A percentile compares a stretch with the other conserved stretches of the same genome.
phyloP scores from a whole-genome alignment of 2,888 invertebrate species.

The Listrodromus nycthemerus region DNA sequence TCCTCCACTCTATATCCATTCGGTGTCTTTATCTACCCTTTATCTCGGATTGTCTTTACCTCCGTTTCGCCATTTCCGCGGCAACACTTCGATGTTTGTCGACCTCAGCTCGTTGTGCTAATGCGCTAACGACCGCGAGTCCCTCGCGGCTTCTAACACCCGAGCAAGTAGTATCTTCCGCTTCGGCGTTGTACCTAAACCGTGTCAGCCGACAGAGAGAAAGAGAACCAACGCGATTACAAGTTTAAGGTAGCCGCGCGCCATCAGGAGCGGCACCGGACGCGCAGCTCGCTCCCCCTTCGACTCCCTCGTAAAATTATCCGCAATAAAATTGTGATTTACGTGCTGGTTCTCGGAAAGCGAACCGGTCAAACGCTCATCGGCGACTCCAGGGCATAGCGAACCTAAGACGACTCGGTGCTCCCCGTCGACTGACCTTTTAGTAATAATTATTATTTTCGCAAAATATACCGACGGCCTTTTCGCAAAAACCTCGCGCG shows the following conservation, averaged over 20 bases:
- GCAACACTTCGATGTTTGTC: conserved; percentile 55
- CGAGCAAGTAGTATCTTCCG: conserved; percentile 23
- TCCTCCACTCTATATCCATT: neutral
- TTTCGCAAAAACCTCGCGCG: conserved; percentile 12
- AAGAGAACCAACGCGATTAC: conserved; percentile 73
- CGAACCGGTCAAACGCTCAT: conserved; percentile 74
- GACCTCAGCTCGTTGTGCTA: conserved; percentile 63
- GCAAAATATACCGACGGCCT: conserved; percentile 34
- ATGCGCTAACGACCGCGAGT: conserved; percentile 67
- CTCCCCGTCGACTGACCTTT: conserved; percentile 71
- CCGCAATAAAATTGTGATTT: conserved; percentile 83
- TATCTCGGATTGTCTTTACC: conserved; percentile 33
- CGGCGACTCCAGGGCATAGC: conserved; percentile 58
- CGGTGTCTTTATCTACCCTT: conserved; percentile 46
- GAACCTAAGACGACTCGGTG: conserved; percentile 53
- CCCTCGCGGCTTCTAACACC: conserved; percentile 36
- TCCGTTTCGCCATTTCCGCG: conserved; percentile 51
- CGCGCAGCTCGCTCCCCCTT: conserved; percentile 54
- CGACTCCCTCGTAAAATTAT: conserved; percentile 83
- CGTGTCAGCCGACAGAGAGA: conserved; percentile 15
- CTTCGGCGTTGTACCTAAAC: conserved; percentile 15
- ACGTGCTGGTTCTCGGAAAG: conserved; percentile 80
- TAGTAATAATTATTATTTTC: conserved; percentile 68
- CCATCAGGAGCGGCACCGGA: conserved; percentile 61
- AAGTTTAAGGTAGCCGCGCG: conserved; percentile 75